These are phyloP conservation scores for Eubucco bourcierii DNA, from an alignment of 2,113 vertebrate genomes.

Conservation along the genomic window DNA sequence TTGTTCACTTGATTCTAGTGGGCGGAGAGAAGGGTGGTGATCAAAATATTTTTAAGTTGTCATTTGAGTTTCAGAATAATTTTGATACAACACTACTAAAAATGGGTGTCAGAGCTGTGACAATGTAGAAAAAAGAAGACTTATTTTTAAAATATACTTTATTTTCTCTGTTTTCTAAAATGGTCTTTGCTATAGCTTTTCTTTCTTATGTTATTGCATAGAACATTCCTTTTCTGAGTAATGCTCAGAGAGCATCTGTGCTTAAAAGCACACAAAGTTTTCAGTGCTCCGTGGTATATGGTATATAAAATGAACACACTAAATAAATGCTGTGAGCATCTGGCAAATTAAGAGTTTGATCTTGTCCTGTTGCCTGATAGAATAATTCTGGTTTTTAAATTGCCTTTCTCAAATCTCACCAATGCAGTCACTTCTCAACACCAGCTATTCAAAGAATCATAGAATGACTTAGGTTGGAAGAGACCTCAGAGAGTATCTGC, in stretches of 20 bases:
- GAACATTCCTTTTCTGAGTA: background rate
- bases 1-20: background rate
- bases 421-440: constrained; percentile 22
- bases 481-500: no score
- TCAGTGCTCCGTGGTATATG: background rate
- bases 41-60: background rate
- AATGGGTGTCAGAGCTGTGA: background rate
- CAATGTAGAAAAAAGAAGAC: background rate
- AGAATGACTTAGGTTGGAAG: no score
- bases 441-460: background rate
- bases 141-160: background rate
- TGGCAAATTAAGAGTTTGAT: constrained; percentile 3
- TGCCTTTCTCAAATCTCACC: background rate
- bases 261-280: background rate
- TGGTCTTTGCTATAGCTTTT: background rate
- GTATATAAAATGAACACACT: background rate
- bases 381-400: background rate
- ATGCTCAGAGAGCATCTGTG: background rate
- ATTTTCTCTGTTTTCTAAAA: background rate
- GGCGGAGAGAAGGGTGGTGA: background rate
- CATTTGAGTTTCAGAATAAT: background rate
- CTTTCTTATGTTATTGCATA: background rate
- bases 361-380: background rate
- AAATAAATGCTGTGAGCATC: background rate
- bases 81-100: background rate